These are phyloP conservation scores for Craterocephalus amniculus DNA, from an alignment of 2,797 vertebrate genomes.

Conservation along the genomic window DNA sequence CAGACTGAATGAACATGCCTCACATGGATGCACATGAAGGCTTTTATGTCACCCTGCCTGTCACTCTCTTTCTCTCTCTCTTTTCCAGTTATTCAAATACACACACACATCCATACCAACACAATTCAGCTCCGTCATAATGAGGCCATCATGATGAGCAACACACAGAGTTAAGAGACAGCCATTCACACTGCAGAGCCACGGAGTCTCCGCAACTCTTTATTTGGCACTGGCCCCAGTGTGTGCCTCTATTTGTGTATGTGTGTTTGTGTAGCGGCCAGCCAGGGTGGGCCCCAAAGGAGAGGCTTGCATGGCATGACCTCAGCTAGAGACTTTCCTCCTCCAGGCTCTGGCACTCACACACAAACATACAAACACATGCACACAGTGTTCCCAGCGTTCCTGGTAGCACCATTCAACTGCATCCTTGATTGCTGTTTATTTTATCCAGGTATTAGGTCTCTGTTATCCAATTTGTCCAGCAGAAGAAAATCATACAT, in stretches of 20 bases:
- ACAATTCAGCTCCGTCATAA: constrained; percentile 62
- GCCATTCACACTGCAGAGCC: constrained; percentile 59
- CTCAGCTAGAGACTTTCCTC: constrained; percentile 68
- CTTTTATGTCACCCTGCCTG: constrained; percentile 37
- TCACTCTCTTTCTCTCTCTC: constrained; percentile 32
- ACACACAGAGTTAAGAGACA: constrained; percentile 66
- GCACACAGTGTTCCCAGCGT: constrained; percentile 55
- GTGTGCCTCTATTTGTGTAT: constrained; percentile 34
- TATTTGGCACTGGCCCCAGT: constrained; percentile 53
- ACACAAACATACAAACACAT: constrained; percentile 34
- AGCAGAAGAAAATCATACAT: not conserved
- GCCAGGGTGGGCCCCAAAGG: constrained; percentile 65
- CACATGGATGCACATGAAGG: constrained; percentile 58
- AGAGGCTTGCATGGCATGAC: constrained; percentile 70
- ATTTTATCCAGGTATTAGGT: constrained; percentile 24
- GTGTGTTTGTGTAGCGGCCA: constrained; percentile 52
- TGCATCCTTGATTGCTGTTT: constrained; percentile 40
- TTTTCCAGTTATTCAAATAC: constrained; percentile 23
- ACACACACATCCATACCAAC: constrained; percentile 21
- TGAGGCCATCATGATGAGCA: constrained; percentile 67
- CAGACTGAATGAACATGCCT: constrained; percentile 39
- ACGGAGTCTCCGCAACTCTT: constrained; percentile 57
- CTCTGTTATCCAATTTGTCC: constrained; percentile 21
- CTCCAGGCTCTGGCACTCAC: constrained; percentile 52
- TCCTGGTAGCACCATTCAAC: constrained; percentile 72